Evolutionary conservation across 2,113 vertebrate genomes (phyloP).

Genomic region (Saimiri boliviensis): DNA sequence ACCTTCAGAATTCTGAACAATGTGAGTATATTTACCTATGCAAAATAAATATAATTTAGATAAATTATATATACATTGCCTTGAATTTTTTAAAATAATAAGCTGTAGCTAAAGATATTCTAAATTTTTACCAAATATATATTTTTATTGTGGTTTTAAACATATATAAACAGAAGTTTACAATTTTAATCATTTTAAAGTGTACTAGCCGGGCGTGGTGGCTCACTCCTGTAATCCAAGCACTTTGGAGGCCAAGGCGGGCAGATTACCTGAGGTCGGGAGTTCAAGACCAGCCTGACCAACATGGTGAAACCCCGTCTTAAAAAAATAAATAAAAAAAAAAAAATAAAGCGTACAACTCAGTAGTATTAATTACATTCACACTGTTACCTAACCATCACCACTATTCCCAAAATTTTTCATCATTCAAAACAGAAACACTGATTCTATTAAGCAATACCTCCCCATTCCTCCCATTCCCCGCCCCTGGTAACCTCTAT

Average conservation of each 20-base stretch:
- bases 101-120: not conserved
- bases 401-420: not conserved
- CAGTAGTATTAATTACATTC: not conserved
- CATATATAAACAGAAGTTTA: not conserved
- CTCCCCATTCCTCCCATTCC: not conserved
- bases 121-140: not conserved
- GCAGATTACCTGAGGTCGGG: too few relatives aligned
- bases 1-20: not conserved
- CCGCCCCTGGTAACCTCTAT: not conserved
- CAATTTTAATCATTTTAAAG: not conserved
- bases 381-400: not conserved
- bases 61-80: not conserved
- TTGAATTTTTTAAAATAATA: not conserved
- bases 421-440: not conserved
- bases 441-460: not conserved
- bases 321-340: too few relatives aligned
- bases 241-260: too few relatives aligned
- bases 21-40: not conserved
- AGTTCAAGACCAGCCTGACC: too few relatives aligned
- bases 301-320: too few relatives aligned
- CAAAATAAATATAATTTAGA: not conserved
- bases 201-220: too few relatives aligned
- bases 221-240: too few relatives aligned
- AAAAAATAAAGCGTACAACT: not conserved
- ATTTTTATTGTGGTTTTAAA: not conserved